A percentile compares a stretch with the other conserved stretches of the same genome.
phyloP scores from a whole-genome alignment of 2,113 vertebrate genomes.

The Carettochelys insculpta region DNA sequence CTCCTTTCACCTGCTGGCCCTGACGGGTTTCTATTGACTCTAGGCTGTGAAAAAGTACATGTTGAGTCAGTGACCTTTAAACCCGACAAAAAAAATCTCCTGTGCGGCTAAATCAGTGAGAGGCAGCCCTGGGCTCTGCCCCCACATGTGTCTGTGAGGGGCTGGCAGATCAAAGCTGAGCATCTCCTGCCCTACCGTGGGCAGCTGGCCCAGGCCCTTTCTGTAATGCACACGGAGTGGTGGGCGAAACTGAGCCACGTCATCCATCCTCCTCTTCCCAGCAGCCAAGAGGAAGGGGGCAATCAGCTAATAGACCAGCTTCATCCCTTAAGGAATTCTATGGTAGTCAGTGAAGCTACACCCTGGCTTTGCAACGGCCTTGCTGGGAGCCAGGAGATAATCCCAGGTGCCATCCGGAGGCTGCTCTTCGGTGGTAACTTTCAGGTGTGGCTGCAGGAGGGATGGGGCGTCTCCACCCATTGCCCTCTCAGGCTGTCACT shows the following conservation, averaged over 20 bases:
- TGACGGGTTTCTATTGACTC: not conserved
- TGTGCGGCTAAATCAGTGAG: not conserved
- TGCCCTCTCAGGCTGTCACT: not conserved
- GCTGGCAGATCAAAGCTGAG: not conserved
- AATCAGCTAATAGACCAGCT: not conserved
- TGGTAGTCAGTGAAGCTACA: not conserved
- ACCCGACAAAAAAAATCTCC: not conserved
- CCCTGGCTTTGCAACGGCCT: not conserved
- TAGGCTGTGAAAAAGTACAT: not conserved
- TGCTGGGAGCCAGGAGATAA: not conserved
- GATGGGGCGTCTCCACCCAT: not conserved
- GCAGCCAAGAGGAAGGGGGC: not conserved
- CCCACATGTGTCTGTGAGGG: not conserved
- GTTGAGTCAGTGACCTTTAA: not conserved
- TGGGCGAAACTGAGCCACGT: not conserved
- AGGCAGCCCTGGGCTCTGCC: not conserved
- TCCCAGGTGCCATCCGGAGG: not conserved
- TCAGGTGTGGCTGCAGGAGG: not conserved
- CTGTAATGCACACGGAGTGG: not conserved
- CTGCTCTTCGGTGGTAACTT: not conserved
- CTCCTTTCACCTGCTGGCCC: not conserved
- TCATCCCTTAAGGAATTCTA: not conserved
- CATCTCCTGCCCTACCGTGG: not conserved
- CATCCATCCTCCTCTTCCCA: not conserved
- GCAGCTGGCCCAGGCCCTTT: not conserved